Conservation (phyloP, 2,888 invertebrate species). For the Cetonia aurata region DNA sequence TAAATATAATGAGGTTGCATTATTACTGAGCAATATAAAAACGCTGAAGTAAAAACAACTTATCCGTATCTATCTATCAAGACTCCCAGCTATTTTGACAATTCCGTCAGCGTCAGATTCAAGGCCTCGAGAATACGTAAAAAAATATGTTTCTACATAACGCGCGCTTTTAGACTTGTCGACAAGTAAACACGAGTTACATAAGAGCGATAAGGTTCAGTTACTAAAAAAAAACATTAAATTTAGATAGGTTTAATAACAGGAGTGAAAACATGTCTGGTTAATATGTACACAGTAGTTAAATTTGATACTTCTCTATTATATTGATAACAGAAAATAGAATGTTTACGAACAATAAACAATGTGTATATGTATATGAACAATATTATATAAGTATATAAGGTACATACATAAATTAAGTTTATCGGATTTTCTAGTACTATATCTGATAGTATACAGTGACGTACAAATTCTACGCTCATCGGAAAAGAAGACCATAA, state of each 20-base stretch:
- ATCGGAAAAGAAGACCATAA: too few relatives aligned
- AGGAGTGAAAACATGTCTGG: constrained; percentile 21
- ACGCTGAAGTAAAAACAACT: constrained; percentile 5
- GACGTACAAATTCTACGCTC: too few relatives aligned
- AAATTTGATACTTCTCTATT: constrained; percentile 20
- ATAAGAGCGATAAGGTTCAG: constrained; percentile 20
- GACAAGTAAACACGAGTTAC: constrained; percentile 28
- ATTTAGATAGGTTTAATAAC: constrained; percentile 26
- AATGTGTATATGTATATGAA: neutral
- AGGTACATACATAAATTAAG: neutral
- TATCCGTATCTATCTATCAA: neutral
- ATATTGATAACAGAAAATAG: constrained; percentile 16
- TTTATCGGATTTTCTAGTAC: too few relatives aligned
- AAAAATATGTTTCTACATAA: constrained; percentile 16
- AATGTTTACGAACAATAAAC: too few relatives aligned
- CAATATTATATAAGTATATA: neutral
- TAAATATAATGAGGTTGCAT: too few relatives aligned
- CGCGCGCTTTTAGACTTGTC: constrained; percentile 13
- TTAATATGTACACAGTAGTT: constrained; percentile 13
- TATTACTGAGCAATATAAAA: neutral
- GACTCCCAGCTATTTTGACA: constrained; percentile 7
- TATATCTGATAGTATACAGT: too few relatives aligned
- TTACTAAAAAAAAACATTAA: constrained; percentile 22
- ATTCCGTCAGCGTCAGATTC: neutral
- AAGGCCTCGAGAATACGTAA: constrained; percentile 1